Conservation (phyloP, 1,140 invertebrate species). For the Drosophila trapezifrons region DNA sequence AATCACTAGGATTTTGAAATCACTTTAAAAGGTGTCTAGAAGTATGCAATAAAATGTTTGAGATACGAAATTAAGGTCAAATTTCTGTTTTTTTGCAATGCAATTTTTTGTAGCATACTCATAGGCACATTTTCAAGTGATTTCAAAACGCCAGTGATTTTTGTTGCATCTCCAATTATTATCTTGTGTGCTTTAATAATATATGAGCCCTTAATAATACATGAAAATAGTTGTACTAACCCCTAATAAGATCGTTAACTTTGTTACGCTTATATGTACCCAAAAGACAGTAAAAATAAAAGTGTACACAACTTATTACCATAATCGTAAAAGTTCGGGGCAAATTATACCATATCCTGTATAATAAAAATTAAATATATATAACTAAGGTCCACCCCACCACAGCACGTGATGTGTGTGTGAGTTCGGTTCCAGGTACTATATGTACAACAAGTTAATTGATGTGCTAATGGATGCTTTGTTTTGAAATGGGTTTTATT, state of each 20-base stretch:
- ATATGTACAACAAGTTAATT: slow-evolving; percentile 45
- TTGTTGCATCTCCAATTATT: too few species aligned
- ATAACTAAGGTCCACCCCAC: slow-evolving; percentile 4
- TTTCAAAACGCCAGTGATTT: too few species aligned
- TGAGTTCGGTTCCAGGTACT: slow-evolving; percentile 17
- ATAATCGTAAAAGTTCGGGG: not conserved
- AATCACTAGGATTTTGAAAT: too few species aligned
- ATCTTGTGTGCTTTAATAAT: not conserved
- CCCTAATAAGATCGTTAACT: not conserved
- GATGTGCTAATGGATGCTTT: slow-evolving; percentile 55
- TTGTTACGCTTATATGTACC: too few species aligned
- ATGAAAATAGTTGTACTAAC: not conserved
- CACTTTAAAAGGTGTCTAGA: too few species aligned
- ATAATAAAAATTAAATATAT: slow-evolving; percentile 13
- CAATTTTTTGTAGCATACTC: too few species aligned
- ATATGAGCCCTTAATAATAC: not conserved
- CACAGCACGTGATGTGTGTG: not conserved
- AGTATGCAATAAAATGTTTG: too few species aligned
- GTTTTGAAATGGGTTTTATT: slow-evolving; percentile 37
- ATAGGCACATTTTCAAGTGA: too few species aligned
- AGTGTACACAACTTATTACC: not conserved
- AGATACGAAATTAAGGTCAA: too few species aligned
- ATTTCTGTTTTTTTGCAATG: too few species aligned
- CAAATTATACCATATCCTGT: not conserved
- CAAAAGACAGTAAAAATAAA: not conserved